A percentile compares a stretch with the other conserved stretches of the same genome.
Evolutionary conservation across 92 coral and sea anemone genomes (phyloP).

Genomic region (Zoanthus solanderi): DNA sequence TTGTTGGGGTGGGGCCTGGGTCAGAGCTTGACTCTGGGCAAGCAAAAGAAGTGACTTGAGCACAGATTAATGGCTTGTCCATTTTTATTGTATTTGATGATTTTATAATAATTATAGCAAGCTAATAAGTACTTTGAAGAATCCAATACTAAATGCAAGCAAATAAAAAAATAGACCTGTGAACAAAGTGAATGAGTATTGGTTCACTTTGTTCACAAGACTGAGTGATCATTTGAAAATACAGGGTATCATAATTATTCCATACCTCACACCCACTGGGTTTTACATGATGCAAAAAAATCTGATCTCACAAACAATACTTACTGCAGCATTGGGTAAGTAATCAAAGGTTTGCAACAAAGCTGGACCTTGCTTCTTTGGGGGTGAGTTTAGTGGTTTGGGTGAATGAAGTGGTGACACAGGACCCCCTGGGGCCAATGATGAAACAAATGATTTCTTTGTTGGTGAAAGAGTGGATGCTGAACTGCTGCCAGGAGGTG

Average conservation of each 20-base stretch:
- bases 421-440: constrained; percentile 92
- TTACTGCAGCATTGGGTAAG: constrained; percentile 90
- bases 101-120: no score
- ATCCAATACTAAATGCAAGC: no score
- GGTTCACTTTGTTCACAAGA: no score
- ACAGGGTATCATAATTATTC: no score
- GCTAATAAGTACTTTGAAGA: no score
- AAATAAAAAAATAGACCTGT: no score
- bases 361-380: constrained; percentile 69
- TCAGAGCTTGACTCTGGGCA: constrained; percentile 64
- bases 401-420: constrained; percentile 91
- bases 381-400: constrained; percentile 70
- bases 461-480: constrained; percentile 81
- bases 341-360: constrained; percentile 87
- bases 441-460: constrained; percentile 80
- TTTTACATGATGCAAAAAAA: not conserved
- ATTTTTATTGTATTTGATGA: no score
- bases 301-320: not conserved
- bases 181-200: no score
- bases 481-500: constrained; percentile 55
- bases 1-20: constrained; percentile 72
- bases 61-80: no score
- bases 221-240: no score
- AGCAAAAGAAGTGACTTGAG: no score
- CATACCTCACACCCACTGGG: no score